Base-by-base conservation (phyloP, 2,888 invertebrate species). In the Dicycla oo region DNA sequence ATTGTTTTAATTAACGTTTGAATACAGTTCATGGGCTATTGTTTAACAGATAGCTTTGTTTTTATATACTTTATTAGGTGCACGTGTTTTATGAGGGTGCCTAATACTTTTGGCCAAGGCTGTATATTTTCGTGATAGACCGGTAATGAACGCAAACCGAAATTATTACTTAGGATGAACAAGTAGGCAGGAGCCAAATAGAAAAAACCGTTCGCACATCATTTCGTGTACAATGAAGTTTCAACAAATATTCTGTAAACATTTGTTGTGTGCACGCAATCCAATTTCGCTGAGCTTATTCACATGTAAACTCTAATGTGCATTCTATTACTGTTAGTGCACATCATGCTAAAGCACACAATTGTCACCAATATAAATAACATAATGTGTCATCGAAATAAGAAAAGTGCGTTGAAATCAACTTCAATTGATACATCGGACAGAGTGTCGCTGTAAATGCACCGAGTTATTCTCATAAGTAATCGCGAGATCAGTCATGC, bases 401-500 rank as follows among this genome's bases (percentile, higher is more conserved):
- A 78, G 78, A 81, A 81, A 78, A 68, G 61, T 40, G 63, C 58
- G 67, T 20, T 78, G 68, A 82, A 77, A 74, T 74, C 73, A 60
- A 62, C 69, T 73, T 75, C 72, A 82, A 89, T 89, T 89, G 88
- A 91, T 89, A 89, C 89, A 89, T 82, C 87, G 74, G 58, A 67
- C 78, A 80, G 80, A 83, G 80, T 86, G 84, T 85, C 83, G 79
- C 76, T 73, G 80, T 78, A 81, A 84, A 80, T 83, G 83, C 81
- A 83, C 74, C 78, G 76, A 87, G 86, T 87, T 89, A 88, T 86
- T 87, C 86, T 87, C 68, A 86, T 85, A 88, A 87, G 87, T 83
- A 87, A 88, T 87, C 73, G 81, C 81, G 82, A 82, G 88, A 88
- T 90, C 89, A 88, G 86, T 88, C 90, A 87, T 85, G 84, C 84